Evolutionary conservation across 53 echinoderm and acorn worm genomes (phyloP), one percentile per base, ranked within the genome.

Genomic region (Hippasteria phrygiana): DNA sequence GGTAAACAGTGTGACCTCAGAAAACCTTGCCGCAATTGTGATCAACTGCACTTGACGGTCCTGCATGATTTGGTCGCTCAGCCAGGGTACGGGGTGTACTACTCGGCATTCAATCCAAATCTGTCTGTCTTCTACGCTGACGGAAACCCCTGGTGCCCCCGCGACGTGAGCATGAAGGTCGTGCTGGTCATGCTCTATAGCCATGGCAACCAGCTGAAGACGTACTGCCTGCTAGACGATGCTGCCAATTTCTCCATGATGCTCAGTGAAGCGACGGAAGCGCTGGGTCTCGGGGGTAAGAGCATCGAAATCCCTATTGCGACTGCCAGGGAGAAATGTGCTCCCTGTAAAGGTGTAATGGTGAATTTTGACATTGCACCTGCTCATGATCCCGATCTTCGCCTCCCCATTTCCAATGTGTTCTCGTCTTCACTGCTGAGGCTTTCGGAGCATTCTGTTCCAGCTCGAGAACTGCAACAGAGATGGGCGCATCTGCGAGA

Each of bases 241-340:
- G 77, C 77, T 6, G 77, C 77, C 54, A 77, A 50, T 24, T 77
- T 77, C 11, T 48, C 74, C 22, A 42, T 74, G 74, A 74, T 74
- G 43, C 22, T 74, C 3, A 10, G 20, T 1, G 74, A 74, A 20
- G 74, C 74, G 9, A n/a, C 42, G 0, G n/a, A 17, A 9, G 74
- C 74, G 1, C 46, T 74, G 4, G 4, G 59, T 17, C 78, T 78
- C 6, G n/a, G 18, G 6, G 55, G 78, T 12, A 18, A 45, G 36
- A 20, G 3, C 20, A 22, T 18, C 18, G 78, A 55, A 59, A 78
- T 78, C 17, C 78, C 62, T 5, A 37, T 78, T 14, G 59, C 78
- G 14, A 78, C 78, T 20, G 78, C 78, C 55, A 55, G 78, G 38
- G 78, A 78, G 22, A 20, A 78, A 16, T 78, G 78, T 56, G 56